Evolutionary conservation across 2,113 vertebrate genomes (phyloP).

Genomic region (Acrocephalus arundinaceus): DNA sequence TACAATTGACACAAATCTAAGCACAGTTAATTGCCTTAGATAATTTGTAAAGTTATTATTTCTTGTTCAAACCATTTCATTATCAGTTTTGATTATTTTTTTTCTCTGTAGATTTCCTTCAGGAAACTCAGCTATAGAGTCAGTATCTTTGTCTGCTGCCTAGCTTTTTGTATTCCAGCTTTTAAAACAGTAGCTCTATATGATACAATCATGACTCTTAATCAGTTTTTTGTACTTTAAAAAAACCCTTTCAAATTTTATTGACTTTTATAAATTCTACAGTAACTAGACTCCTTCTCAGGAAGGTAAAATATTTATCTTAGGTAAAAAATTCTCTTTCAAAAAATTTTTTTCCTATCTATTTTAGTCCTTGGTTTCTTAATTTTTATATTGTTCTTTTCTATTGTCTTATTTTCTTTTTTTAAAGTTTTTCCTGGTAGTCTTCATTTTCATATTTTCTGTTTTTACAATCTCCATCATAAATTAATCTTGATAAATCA

Average conservation of each 20-base stretch:
- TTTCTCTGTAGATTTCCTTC: background rate
- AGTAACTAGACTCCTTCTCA: background rate
- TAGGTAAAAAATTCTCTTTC: background rate
- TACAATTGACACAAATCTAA: background rate
- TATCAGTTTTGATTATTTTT: background rate
- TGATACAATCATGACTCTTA: background rate
- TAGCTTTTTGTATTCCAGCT: background rate
- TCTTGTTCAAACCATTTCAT: background rate
- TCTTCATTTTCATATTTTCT: background rate
- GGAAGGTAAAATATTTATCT: background rate
- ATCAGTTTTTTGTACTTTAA: background rate
- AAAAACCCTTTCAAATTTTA: background rate
- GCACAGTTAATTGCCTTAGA: background rate
- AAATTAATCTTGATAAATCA: background rate
- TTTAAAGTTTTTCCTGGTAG: background rate
- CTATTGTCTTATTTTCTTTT: fast-evolving
- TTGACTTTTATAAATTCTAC: background rate
- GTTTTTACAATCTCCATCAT: background rate
- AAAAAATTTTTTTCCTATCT: background rate
- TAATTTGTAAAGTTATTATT: background rate
- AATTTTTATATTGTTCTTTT: background rate
- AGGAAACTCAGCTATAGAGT: background rate
- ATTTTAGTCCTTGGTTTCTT: background rate
- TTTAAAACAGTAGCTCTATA: background rate
- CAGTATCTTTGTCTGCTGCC: background rate